Evolutionary conservation across 2,888 invertebrate genomes (phyloP), one percentile per base, ranked within the genome.

Genomic region (Nebria salina): DNA sequence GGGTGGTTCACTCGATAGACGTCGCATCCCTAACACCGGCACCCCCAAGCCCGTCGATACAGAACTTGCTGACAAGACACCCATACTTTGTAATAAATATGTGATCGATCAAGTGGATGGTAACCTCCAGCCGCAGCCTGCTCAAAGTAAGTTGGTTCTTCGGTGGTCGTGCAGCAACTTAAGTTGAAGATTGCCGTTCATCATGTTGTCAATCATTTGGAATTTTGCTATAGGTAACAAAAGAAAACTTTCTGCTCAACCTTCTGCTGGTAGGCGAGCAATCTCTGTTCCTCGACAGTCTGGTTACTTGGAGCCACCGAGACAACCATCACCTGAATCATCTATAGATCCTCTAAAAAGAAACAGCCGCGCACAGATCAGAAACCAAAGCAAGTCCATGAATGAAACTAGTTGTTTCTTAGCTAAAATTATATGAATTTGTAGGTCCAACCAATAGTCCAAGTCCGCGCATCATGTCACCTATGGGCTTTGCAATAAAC

Each of bases 61-160:
- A 41, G 85, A 84, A 75, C 86, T 87, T 15, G 86, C 88, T 13
- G 90, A 91, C 64, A 91, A 91, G 82, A 91, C 91, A 0, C 92
- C 94, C 0, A 93, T 95, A 64, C 90, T 94, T 66, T 93, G 92
- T 86, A 95, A 95, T 87, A 92, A 91, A 84, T 95, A 95, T 86
- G 94, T 93, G 0, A 88, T 94, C 75, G 92, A 93, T 75, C 89
- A 89, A 74, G 85, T 85, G 83, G 90, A 86, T 87, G 89, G 86
- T 86, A 75, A 87, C n/a, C 54, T 8, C 4, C 34, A 78, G n/a
- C 7, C 54, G 8, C 34, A 78, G n/a, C 7, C 72, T 65, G 73
- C 25, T 20, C 26, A 66, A 64, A 74, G 75, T 75, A 72, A n/a
- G 75, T 75, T 26, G 54, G 3, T 34, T 34, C 34, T 34, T 20